Evolutionary conservation across 2,113 vertebrate species (phyloP).

Genomic region (Stomatorhinus ivindoensis): DNA sequence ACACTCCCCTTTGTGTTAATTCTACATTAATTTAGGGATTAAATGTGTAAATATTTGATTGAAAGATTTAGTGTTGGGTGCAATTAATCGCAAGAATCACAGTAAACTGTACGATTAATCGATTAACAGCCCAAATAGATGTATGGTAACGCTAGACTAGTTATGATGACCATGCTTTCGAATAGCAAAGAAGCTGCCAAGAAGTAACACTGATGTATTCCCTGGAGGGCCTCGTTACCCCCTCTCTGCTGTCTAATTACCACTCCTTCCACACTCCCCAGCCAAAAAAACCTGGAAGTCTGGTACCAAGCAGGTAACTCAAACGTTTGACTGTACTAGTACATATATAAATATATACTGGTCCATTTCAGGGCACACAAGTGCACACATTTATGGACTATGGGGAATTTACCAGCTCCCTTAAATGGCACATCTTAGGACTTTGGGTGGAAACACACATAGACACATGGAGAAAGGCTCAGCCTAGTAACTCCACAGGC

Average conservation of each 20-base stretch:
- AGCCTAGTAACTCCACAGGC: background rate
- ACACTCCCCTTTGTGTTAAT: no score
- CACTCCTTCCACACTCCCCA: background rate
- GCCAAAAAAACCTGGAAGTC: background rate
- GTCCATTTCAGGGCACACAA: background rate
- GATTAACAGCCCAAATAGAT: background rate
- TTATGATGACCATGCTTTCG: background rate
- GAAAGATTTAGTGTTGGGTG: background rate
- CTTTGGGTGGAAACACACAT: background rate
- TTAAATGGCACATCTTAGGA: background rate
- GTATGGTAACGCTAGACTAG: background rate
- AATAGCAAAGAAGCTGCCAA: background rate
- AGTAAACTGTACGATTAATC: background rate
- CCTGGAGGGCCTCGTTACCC: background rate
- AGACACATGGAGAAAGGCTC: background rate
- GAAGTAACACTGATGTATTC: background rate
- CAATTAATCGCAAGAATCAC: background rate
- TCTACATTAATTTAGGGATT: background rate
- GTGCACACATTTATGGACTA: background rate
- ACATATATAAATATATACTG: background rate
- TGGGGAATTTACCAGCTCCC: background rate
- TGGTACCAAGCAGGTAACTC: background rate
- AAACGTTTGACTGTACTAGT: background rate
- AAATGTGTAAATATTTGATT: background rate
- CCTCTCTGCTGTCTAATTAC: background rate